These are phyloP conservation scores for Cladorhizidae sp. DNA, from an alignment of 37 sponge, comb jelly and placozoan species.

Conservation along the genomic window DNA sequence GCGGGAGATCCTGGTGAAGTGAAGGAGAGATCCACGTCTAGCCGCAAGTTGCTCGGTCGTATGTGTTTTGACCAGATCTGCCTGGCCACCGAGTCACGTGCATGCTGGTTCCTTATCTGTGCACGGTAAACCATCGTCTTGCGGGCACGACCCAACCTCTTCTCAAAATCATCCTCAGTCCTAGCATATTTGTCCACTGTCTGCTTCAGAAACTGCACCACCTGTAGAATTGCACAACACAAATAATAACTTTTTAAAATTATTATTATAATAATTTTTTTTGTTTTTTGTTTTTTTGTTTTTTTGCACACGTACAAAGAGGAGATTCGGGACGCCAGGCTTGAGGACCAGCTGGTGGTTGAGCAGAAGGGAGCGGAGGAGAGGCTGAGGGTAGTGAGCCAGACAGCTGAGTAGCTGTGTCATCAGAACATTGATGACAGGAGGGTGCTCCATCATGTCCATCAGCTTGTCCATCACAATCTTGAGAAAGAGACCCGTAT, in stretches of 20 bases:
- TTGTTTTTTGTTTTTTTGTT: background rate
- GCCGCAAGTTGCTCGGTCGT: slow-evolving; percentile 3
- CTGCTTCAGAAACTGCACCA: slow-evolving; percentile 53
- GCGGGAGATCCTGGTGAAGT: background rate
- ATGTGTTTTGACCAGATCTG: slow-evolving; percentile 22
- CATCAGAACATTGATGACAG: slow-evolving; percentile 54
- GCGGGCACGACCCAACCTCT: slow-evolving; percentile 65
- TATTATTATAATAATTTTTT: background rate
- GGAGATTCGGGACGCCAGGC: slow-evolving; percentile 66
- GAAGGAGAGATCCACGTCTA: background rate
- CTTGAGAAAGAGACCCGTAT: slow-evolving; percentile 64
- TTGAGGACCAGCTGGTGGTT: slow-evolving; percentile 69
- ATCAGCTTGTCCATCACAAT: slow-evolving; percentile 65
- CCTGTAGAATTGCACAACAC: slow-evolving; percentile 19
- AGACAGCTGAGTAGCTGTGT: slow-evolving; percentile 62
- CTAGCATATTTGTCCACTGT: slow-evolving; percentile 29
- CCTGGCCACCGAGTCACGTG: slow-evolving; percentile 16
- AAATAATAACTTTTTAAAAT: background rate
- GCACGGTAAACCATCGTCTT: slow-evolving; percentile 82
- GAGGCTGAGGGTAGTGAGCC: slow-evolving; percentile 81
- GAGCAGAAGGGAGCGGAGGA: slow-evolving; percentile 71
- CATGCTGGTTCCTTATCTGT: slow-evolving; percentile 33
- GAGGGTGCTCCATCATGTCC: slow-evolving; percentile 48
- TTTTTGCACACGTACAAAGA: slow-evolving; percentile 48
- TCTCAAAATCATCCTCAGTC: slow-evolving; percentile 57